Base-by-base conservation (phyloP, 2,113 vertebrate genomes). In the Panurus biarmicus region DNA sequence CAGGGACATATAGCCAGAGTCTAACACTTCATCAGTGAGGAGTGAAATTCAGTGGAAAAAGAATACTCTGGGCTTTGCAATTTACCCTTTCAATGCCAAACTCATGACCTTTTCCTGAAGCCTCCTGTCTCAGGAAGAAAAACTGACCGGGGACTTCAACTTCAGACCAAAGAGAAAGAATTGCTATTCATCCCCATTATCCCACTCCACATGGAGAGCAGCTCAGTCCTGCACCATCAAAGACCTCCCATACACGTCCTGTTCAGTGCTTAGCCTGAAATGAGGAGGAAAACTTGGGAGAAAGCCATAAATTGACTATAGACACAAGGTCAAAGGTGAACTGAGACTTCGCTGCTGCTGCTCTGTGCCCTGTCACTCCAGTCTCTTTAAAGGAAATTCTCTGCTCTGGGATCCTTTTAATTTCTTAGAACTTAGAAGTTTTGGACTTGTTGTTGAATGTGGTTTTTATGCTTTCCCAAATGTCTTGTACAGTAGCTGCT, bases 401-500 rank as follows among this genome's bases (percentile, higher is more conserved):
- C 74, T 96, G 86, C 56, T 75, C 78, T 82, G 10, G 14, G 17
- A 78, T 75, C 85, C 57, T 85, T 96, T 82, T 33, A 36, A 60
- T 93, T 95, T 85, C 67, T 85, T 90, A 79, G 61, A 69, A 77
- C 71, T 89, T 73, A 74, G 8, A 3, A 2, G 26, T 57, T 91
- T 85, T 29, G 8, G 47, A 76, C 33, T 61, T 65, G n/a, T 11
- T 23, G 11, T 18, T 73, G 42, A 96, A 89, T 62, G 62, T 85
- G 79, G 47, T 71, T 92, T 97, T 98, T 74, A 84, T 58, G 67
- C 80, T 93, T 96, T 79, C 44, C 45, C 54, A 54, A 79, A 85
- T 74, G 33, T 92, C 80, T 75, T 85, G 44, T 84, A 74, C 80
- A 66, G 80, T 50, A 90, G 31, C 85, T 97, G 51, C 91, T 95